Base-by-base conservation (phyloP, 1,140 invertebrate genomes). In the Trissolcus basalis region DNA sequence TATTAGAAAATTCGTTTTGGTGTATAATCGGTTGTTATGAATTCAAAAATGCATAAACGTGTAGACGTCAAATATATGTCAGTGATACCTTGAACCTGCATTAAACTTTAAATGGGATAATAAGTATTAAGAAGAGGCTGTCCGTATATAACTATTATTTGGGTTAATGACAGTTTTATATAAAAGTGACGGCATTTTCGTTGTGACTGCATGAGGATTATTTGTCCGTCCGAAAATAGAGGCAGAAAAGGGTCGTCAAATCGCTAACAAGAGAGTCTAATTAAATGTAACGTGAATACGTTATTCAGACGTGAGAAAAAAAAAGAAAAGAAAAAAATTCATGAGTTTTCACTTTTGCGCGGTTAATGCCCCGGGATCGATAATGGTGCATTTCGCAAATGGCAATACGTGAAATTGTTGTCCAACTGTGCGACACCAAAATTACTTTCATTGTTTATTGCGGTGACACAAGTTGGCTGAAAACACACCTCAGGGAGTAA, bases 371-470 rank as follows among this genome's bases (percentile, higher is more conserved):
- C 6, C 41, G 16, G 8, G 51, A 32, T 55, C 50, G 48, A 54
- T 41, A 65, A 65, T 51, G 51, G 13, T 41, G 32, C 32, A 48
- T 41, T 27, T 45, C 43, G 50, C 33, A 48, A 60, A 54, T 27
- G 50, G 33, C 41, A 27, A 60, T 27, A 27, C 19, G 6, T 6
- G 51, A 44, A 53, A 47, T 54, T 69, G 47, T 36, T 15, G 0
- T 48, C 9, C 27, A 50, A 50, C n/a, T 35, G 35, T 45, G 53
- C 32, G 39, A 47, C 45, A 27, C 36, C 43, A 16, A 69, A 69
- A 69, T 69, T 47, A 48, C 58, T 55, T 39, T 9, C 67, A 61
- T 69, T 68, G 56, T 55, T 61, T 61, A 70, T 70, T 35, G 50
- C 58, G 51, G 13, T 61, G 58, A 70, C 43, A 45, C 36, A 50